Evolutionary conservation across 2,797 vertebrate genomes (phyloP).

Genomic region (Aldrovandia affinis): DNA sequence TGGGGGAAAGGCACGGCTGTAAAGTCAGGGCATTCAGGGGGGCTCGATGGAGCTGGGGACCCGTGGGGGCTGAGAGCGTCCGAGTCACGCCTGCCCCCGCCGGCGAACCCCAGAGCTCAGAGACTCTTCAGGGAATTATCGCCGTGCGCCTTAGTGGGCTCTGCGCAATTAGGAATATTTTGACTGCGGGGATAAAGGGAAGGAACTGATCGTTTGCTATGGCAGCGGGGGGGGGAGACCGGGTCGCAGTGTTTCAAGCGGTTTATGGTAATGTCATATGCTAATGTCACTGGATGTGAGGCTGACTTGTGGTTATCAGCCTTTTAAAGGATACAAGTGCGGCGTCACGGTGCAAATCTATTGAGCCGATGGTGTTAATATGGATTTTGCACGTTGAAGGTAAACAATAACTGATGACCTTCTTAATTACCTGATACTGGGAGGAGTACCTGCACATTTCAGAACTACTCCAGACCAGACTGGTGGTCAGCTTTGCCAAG

Average conservation of each 20-base stretch:
- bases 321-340: background rate
- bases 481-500: background rate
- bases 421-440: background rate
- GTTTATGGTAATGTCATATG: conserved; percentile 6
- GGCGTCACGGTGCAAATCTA: background rate
- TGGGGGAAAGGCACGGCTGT: too few relatives aligned
- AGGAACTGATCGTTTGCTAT: background rate
- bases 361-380: background rate
- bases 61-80: background rate
- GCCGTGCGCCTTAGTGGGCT: background rate
- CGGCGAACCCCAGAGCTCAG: background rate
- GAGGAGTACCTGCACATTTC: background rate
- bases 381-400: background rate
- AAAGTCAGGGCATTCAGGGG: background rate
- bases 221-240: background rate
- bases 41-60: background rate
- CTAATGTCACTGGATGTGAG: background rate
- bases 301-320: background rate
- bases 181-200: background rate
- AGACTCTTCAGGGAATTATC: conserved; percentile 6
- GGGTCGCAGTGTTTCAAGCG: background rate
- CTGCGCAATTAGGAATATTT: conserved; percentile 14
- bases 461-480: background rate
- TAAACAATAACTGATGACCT: background rate
- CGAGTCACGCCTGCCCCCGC: too few relatives aligned